phyloP scores from a whole-genome alignment of 1,140 invertebrate species.

The Lucilia cuprina region DNA sequence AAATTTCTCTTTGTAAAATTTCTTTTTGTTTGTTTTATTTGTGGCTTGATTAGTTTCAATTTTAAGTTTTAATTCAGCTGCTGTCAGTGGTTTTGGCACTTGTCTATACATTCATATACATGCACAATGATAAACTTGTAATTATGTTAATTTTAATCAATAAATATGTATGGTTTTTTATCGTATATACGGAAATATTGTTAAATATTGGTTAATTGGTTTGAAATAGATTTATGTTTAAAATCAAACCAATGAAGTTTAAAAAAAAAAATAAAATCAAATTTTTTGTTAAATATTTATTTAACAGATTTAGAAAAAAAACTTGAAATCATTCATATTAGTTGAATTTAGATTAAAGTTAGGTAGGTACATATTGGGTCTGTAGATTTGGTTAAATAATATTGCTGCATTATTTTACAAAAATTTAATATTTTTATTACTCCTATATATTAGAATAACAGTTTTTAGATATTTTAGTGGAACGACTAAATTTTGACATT shows the following conservation, averaged over 20 bases:
- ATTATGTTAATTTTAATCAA: slow-evolving; percentile 3
- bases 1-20: background rate
- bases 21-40: background rate
- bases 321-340: too few relatives aligned
- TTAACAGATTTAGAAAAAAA: too few relatives aligned
- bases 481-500: too few relatives aligned
- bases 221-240: background rate
- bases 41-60: slow-evolving; percentile 3
- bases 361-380: too few relatives aligned
- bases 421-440: too few relatives aligned
- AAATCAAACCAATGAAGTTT: background rate
- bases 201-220: background rate
- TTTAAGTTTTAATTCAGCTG: background rate
- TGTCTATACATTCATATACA: background rate
- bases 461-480: too few relatives aligned
- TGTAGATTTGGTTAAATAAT: too few relatives aligned
- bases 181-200: background rate
- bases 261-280: too few relatives aligned
- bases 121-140: background rate
- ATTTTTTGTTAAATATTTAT: background rate
- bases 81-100: background rate
- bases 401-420: too few relatives aligned
- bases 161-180: background rate
- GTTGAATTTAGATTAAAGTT: too few relatives aligned
- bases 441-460: too few relatives aligned